These are phyloP conservation scores for Apteryx owenii DNA, from an alignment of 2,113 vertebrate genomes.

Conservation along the genomic window DNA sequence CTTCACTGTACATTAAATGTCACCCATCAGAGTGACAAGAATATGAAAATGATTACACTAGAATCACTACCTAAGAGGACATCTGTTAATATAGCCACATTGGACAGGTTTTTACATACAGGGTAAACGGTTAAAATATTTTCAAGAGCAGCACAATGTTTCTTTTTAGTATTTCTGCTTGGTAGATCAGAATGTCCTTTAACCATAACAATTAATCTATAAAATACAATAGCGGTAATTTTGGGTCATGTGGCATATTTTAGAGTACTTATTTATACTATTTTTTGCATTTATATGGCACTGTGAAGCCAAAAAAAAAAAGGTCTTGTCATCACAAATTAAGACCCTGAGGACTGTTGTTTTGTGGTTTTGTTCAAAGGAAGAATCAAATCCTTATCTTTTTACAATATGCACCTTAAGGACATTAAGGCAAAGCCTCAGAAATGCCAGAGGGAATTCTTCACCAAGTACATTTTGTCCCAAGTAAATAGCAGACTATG, in stretches of 20 bases:
- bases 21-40: slow-evolving; percentile 60
- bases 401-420: not conserved
- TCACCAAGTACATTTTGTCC: not conserved
- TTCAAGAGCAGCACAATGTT: not conserved
- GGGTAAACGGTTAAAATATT: not conserved
- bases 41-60: slow-evolving; percentile 47
- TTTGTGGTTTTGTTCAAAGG: not conserved
- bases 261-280: not conserved
- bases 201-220: not conserved
- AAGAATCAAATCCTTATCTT: not conserved
- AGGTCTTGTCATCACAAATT: not conserved
- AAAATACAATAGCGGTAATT: not conserved
- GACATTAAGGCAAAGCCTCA: not conserved
- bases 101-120: not conserved
- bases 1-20: slow-evolving; percentile 64
- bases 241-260: not conserved
- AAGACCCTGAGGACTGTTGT: not conserved
- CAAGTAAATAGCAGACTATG: not conserved
- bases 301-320: not conserved
- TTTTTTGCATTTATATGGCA: not conserved
- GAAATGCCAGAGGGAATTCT: not conserved
- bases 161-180: not conserved
- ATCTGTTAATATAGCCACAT: slow-evolving; percentile 25
- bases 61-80: slow-evolving; percentile 14
- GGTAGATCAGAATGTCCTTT: not conserved